Evolutionary conservation across 2,113 vertebrate genomes (phyloP), one percentile per base, ranked within the genome.

Genomic region (Hydropotes inermis): DNA sequence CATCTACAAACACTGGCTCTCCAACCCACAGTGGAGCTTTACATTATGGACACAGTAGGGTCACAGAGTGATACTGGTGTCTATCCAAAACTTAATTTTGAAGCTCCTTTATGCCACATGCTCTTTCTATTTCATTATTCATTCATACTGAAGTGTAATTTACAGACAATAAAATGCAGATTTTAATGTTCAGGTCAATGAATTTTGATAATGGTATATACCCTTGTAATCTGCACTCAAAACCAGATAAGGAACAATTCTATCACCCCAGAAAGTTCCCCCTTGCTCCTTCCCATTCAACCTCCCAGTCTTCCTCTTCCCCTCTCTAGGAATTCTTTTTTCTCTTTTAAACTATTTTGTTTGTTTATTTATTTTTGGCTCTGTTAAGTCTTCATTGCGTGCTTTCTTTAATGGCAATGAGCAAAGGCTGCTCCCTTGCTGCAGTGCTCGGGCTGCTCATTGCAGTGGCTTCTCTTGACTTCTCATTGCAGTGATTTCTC

Each of bases 121-220:
- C 52, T 91, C 83, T 61, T 47, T 7, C 76, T 30, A 87, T 13
- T 79, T 84, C 11, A 84, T 79, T 81, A 78, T 85, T 87, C 13
- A 89, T 61, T 79, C 55, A 88, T 52, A 30, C 25, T 45, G 16
- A 54, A 58, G 30, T 88, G 54, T 47, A 83, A 52, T 58, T 61
- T 58, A 94, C 43, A 84, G 36, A 47, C 13, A 60, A 94, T 67
- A 95, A 91, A 39, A 67, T 60, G 91, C 30, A 92, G 39, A 25
- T 54, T 6, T 39, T 79, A 74, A 89, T 55, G 27, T 54, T 95
- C 58, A 79, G 39, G 27, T 89, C 79, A 52, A 36, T 82, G 54
- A 87, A 14, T 83, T 87, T 64, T 74, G 27, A 76, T 81, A 67
- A 52, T 90, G 55, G 47, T 47, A 45, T 76, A 50, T 1, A 55